phyloP scores from a whole-genome alignment of 2,113 vertebrate species.

The Ammospiza nelsoni region DNA sequence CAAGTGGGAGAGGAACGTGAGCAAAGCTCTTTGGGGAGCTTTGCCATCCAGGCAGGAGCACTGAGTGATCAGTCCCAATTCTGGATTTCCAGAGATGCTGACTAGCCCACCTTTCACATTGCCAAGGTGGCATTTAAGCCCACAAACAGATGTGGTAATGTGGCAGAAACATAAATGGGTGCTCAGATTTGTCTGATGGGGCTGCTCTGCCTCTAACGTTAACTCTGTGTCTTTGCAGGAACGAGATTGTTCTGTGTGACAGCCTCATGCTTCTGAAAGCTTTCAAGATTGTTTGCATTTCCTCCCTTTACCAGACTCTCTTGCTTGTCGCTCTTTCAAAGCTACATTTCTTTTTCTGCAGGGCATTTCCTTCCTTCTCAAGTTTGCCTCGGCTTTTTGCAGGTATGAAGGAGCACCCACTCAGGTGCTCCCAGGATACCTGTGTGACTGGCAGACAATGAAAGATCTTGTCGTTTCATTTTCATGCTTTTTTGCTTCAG shows the following conservation, averaged over 20 bases:
- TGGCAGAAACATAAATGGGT: not conserved
- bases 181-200: not conserved
- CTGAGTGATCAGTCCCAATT: not conserved
- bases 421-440: not conserved
- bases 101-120: not conserved
- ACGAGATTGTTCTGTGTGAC: not conserved
- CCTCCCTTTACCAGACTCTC: not conserved
- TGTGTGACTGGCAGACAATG: not conserved
- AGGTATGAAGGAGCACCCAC: not conserved
- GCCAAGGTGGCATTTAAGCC: not conserved
- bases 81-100: not conserved
- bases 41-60: not conserved
- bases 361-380: not conserved
- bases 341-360: not conserved
- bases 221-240: not conserved
- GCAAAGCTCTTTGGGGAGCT: not conserved
- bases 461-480: not conserved
- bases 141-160: not conserved
- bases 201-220: not conserved
- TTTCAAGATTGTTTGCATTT: not conserved
- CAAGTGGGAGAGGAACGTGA: not conserved
- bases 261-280: not conserved
- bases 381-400: rapidly evolving
- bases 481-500: constrained; percentile 14
- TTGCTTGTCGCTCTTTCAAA: not conserved